These are phyloP conservation scores for Hypocryptadius cinnamomeus DNA, from an alignment of 2,113 vertebrate genomes.

Conservation along the genomic window DNA sequence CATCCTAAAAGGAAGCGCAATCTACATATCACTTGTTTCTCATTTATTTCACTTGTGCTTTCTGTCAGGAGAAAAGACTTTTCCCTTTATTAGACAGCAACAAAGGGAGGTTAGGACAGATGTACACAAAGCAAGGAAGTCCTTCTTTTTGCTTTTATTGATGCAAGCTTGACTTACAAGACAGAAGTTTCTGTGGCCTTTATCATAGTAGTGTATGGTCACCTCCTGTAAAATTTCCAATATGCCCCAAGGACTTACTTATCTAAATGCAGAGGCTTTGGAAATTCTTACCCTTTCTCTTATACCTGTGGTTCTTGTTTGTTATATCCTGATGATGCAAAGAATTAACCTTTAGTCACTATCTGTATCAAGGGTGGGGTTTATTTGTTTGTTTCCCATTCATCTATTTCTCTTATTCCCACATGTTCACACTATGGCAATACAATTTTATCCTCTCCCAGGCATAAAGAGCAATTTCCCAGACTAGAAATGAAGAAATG, in stretches of 20 bases:
- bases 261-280: neutral
- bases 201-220: neutral
- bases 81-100: neutral
- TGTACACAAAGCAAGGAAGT: neutral
- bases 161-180: neutral
- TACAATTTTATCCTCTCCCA: neutral
- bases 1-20: neutral
- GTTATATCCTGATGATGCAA: neutral
- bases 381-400: neutral
- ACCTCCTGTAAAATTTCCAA: neutral
- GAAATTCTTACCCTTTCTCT: neutral
- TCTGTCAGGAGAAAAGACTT: neutral
- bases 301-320: neutral
- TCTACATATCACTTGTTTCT: neutral
- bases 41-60: neutral
- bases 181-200: neutral
- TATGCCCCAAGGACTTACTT: neutral
- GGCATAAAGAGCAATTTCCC: neutral
- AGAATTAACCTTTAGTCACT: neutral
- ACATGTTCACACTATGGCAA: neutral
- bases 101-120: neutral
- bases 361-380: neutral
- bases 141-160: neutral
- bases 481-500: neutral
- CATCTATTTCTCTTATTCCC: neutral